Percentiles rank a stretch among this genome's conserved stretches.
Evolutionary conservation across 2,888 invertebrate genomes (phyloP).

Genomic region (Byasa hedistus): DNA sequence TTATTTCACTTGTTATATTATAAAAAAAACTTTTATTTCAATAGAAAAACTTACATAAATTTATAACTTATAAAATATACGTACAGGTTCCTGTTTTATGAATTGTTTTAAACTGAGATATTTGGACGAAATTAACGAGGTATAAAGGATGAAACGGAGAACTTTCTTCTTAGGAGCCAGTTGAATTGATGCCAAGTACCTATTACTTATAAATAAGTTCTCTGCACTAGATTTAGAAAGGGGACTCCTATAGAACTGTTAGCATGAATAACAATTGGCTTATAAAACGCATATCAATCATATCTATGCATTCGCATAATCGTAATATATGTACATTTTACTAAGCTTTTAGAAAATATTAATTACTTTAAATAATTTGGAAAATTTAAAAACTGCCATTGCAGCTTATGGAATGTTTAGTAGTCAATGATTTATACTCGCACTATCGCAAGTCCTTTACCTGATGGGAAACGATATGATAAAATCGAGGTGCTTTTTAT

Average conservation of each 20-base stretch:
- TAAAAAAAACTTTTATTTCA: neutral
- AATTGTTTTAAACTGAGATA: conserved; percentile 14
- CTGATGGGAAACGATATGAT: too few species aligned
- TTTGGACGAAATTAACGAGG: conserved; percentile 24
- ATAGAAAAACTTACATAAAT: neutral
- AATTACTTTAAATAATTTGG: too few species aligned
- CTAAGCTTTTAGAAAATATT: too few species aligned
- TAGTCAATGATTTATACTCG: too few species aligned
- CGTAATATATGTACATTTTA: too few species aligned
- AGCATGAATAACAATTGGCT: conserved; percentile 16
- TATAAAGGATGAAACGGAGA: conserved; percentile 16
- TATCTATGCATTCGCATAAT: too few species aligned
- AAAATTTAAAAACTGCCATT: too few species aligned
- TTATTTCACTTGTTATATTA: neutral
- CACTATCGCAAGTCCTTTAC: too few species aligned
- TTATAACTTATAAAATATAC: neutral
- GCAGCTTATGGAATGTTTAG: too few species aligned
- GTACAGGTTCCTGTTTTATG: neutral
- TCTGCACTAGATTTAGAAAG: conserved; percentile 15
- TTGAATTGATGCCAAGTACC: conserved; percentile 20
- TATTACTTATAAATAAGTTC: conserved; percentile 19
- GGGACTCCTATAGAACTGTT: neutral
- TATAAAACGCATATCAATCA: neutral
- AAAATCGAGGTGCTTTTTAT: too few species aligned
- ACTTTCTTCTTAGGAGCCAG: conserved; percentile 18